phyloP scores from a whole-genome alignment of 2,888 invertebrate genomes.

The Drosophila peninsularis region DNA sequence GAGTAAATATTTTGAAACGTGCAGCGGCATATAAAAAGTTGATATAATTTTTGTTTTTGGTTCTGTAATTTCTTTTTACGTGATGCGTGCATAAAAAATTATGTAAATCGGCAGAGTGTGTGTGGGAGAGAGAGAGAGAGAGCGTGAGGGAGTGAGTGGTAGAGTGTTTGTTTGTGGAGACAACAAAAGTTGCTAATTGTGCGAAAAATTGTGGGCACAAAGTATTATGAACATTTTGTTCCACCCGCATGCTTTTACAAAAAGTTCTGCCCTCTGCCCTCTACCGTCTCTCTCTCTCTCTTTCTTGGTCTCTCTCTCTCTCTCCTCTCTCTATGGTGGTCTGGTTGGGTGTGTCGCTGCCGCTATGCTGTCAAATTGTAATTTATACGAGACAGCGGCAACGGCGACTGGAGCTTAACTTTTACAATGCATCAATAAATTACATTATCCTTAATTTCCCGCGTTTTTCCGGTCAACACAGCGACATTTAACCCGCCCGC shows the following conservation, averaged over 20 bases:
- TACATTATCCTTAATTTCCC: conserved; percentile 80
- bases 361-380: conserved; percentile 68
- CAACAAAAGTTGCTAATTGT: conserved; percentile 68
- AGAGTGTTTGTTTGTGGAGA: conserved; percentile 14
- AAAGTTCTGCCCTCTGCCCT: not conserved
- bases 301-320: not conserved
- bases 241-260: conserved; percentile 43
- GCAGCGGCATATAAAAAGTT: conserved; percentile 47
- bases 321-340: conserved; percentile 3
- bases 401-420: conserved; percentile 70
- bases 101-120: conserved; percentile 50
- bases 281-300: not conserved
- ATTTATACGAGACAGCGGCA: conserved; percentile 67
- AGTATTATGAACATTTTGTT: conserved; percentile 60
- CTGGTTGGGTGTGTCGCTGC: conserved; percentile 29
- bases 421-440: conserved; percentile 79
- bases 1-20: conserved; percentile 51
- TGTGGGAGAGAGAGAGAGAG: not conserved
- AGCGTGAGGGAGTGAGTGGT: no score
- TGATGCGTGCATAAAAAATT: conserved; percentile 51
- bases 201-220: conserved; percentile 64
- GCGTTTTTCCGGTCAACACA: conserved; percentile 78
- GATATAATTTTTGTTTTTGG: conserved; percentile 21
- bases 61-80: conserved; percentile 24
- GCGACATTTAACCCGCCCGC: conserved; percentile 73